Conservation (phyloP, 2,113 vertebrate species). For the Ciconia stormi region DNA sequence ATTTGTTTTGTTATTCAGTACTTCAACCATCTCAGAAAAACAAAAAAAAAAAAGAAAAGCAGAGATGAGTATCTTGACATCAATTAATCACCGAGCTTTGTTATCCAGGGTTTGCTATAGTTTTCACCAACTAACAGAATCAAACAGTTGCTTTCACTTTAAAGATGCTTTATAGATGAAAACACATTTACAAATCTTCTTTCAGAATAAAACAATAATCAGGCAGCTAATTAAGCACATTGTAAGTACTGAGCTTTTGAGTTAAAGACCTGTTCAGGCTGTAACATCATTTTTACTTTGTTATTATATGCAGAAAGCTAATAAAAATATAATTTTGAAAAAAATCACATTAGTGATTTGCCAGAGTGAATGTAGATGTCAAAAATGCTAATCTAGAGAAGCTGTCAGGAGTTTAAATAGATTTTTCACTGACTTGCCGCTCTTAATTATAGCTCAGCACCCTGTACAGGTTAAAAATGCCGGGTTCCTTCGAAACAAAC, state of each 20-base stretch:
- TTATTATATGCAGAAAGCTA: constrained; percentile 45
- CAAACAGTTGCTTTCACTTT: constrained; percentile 53
- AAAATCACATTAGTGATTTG: constrained; percentile 61
- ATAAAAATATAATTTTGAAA: constrained; percentile 59
- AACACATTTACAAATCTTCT: constrained; percentile 39
- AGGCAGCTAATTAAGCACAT: constrained; percentile 58
- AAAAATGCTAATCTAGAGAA: constrained; percentile 69
- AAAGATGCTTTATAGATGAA: constrained; percentile 51
- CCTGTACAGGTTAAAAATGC: constrained; percentile 65
- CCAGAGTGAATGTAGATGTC: constrained; percentile 63
- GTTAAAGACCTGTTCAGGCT: constrained; percentile 53
- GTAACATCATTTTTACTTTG: constrained; percentile 48
- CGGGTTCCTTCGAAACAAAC: constrained; percentile 47
- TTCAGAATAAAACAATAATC: constrained; percentile 56
- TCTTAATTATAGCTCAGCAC: constrained; percentile 71
- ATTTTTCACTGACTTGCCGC: constrained; percentile 63
- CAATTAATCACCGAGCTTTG: constrained; percentile 55
- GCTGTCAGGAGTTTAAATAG: constrained; percentile 68
- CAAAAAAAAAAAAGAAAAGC: neutral
- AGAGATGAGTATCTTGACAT: constrained; percentile 41
- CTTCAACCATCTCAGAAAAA: neutral
- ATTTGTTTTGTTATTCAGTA: neutral
- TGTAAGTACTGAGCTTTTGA: constrained; percentile 35
- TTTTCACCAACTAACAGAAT: constrained; percentile 46
- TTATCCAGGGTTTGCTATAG: constrained; percentile 4